Evolutionary conservation across 2,113 vertebrate genomes (phyloP).

Genomic region (Seriola aureovittata): DNA sequence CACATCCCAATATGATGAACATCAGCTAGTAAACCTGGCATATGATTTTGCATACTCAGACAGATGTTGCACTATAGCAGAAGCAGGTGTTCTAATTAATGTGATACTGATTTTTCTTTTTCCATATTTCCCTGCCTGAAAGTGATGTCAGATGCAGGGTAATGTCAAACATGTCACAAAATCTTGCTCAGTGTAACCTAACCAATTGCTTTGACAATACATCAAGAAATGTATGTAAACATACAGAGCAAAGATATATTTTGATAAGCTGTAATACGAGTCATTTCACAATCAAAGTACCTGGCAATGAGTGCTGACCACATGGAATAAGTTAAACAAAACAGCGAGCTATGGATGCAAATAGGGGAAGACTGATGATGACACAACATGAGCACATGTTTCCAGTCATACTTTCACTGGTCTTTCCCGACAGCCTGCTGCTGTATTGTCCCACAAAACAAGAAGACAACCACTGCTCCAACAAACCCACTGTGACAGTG

Average conservation of each 20-base stretch:
- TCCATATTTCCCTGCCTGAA: neutral
- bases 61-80: neutral
- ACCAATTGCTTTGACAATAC: neutral
- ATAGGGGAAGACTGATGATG: slow-evolving; percentile 44
- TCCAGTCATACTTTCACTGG: slow-evolving; percentile 29
- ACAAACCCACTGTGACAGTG: neutral
- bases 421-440: slow-evolving; percentile 6
- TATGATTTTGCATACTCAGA: neutral
- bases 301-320: slow-evolving; percentile 25
- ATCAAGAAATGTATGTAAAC: neutral
- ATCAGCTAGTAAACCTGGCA: neutral
- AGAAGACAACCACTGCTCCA: slow-evolving; percentile 1
- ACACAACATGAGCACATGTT: neutral
- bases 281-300: slow-evolving; percentile 13
- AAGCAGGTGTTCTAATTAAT: slow-evolving; percentile 15
- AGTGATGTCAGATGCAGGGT: neutral
- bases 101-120: neutral
- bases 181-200: neutral
- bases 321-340: slow-evolving; percentile 53
- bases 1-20: neutral
- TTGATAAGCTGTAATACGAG: neutral
- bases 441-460: slow-evolving; percentile 5
- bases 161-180: neutral
- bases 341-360: slow-evolving; percentile 51
- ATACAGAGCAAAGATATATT: neutral